Conservation (phyloP, 1,140 invertebrate species). For the Anastrepha ludens region DNA sequence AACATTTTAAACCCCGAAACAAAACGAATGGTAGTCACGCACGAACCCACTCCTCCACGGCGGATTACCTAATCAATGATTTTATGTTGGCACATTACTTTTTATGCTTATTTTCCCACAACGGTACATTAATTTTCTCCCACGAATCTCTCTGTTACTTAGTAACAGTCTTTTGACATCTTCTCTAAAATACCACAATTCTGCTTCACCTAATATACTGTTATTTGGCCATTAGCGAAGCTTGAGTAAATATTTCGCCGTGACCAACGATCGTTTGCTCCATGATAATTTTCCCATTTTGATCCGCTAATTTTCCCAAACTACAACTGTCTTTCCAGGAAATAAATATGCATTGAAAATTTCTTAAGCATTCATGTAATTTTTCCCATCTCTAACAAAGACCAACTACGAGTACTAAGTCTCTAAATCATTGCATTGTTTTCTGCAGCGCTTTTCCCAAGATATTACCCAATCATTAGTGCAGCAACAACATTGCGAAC, state of each 20-base stretch:
- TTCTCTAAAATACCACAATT: not conserved
- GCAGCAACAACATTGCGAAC: conserved; percentile 3
- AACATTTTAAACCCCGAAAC: too few species aligned
- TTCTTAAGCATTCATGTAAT: conserved; percentile 6
- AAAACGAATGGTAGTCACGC: too few species aligned
- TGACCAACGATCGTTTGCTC: not conserved
- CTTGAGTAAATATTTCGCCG: not conserved
- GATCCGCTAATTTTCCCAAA: conserved; percentile 30
- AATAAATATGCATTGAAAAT: conserved; percentile 46
- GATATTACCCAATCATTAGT: conserved; percentile 45
- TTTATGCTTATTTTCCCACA: not conserved
- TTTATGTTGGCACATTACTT: too few species aligned
- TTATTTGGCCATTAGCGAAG: not conserved
- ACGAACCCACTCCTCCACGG: too few species aligned
- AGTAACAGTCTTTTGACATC: not conserved
- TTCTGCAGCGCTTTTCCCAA: conserved; percentile 36
- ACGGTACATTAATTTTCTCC: not conserved
- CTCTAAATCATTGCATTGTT: conserved; percentile 43
- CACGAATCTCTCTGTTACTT: not conserved
- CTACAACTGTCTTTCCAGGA: conserved; percentile 34
- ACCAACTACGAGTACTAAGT: conserved; percentile 14
- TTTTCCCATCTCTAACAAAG: conserved; percentile 44
- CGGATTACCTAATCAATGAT: too few species aligned
- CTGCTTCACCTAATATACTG: not conserved
- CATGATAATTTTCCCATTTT: not conserved